phyloP scores from a whole-genome alignment of 37 sponge, comb jelly and placozoan species.

The Eunapius fragilis region DNA sequence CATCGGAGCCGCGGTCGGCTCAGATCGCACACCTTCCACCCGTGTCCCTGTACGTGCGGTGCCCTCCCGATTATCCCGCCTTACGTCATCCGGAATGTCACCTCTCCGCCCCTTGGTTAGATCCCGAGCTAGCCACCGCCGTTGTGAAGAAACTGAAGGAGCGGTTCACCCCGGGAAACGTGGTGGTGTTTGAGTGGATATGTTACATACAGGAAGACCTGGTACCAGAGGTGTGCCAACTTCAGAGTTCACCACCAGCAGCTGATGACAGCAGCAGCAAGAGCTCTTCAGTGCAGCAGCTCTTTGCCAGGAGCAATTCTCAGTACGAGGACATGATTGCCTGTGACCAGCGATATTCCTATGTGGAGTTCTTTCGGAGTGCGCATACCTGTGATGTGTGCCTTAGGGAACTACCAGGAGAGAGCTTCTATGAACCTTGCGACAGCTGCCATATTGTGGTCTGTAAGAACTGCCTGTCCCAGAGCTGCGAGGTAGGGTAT shows the following conservation, averaged over 20 bases:
- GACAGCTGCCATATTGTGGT: conserved; percentile 37
- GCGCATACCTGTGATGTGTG: conserved; percentile 68
- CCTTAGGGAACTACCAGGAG: conserved; percentile 22
- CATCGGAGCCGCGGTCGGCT: background rate
- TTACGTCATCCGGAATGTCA: conserved; percentile 49
- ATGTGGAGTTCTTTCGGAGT: conserved; percentile 37
- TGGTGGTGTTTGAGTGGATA: conserved; percentile 66
- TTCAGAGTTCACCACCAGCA: background rate
- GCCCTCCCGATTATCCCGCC: conserved; percentile 63
- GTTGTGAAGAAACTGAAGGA: conserved; percentile 21
- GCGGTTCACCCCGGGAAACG: conserved; percentile 55
- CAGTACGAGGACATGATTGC: conserved; percentile 49
- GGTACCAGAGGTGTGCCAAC: conserved; percentile 12
- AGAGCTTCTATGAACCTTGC: conserved; percentile 33
- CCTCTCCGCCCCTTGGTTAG: conserved; percentile 63
- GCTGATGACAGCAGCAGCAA: background rate
- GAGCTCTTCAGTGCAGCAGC: background rate
- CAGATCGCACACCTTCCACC: conserved; percentile 57
- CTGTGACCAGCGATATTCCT: conserved; percentile 44
- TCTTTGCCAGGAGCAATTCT: conserved; percentile 63
- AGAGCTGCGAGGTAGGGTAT: conserved; percentile 48
- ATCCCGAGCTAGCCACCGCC: conserved; percentile 7
- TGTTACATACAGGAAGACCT: conserved; percentile 49
- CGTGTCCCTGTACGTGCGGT: conserved; percentile 49
- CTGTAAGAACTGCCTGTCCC: conserved; percentile 52